Evolutionary conservation across 2,113 vertebrate species (phyloP).

Genomic region (Anguilla rostrata): DNA sequence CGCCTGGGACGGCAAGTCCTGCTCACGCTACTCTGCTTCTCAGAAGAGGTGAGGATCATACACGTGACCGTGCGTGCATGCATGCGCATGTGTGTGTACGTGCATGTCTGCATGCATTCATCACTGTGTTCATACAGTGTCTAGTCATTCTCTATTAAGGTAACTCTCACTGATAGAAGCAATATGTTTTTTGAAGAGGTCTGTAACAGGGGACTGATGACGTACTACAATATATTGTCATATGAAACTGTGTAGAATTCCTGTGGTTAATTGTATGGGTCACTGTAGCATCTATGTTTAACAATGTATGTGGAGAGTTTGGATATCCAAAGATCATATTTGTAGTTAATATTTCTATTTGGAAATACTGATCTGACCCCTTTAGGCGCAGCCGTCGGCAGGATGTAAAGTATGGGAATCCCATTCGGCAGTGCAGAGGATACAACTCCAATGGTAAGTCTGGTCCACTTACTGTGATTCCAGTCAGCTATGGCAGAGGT

Average conservation of each 20-base stretch:
- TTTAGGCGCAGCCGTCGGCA: conserved; percentile 77
- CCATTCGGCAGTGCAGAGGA: conserved; percentile 78
- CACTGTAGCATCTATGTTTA: too few relatives aligned
- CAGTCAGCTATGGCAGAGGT: neutral
- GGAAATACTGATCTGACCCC: conserved; percentile 40
- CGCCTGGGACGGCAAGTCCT: conserved; percentile 95
- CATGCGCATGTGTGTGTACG: neutral
- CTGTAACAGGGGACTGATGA: too few relatives aligned
- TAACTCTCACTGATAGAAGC: too few relatives aligned
- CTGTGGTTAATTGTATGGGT: too few relatives aligned
- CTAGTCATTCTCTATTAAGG: too few relatives aligned
- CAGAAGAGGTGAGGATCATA: conserved; percentile 84
- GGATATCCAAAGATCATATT: neutral
- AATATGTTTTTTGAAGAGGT: too few relatives aligned
- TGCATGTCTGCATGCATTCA: neutral
- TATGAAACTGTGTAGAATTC: too few relatives aligned
- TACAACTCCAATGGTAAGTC: conserved; percentile 79
- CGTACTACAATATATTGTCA: too few relatives aligned
- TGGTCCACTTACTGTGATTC: neutral
- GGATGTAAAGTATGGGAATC: conserved; percentile 81
- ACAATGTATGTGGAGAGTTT: neutral
- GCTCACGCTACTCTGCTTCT: conserved; percentile 91
- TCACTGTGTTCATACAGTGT: too few relatives aligned
- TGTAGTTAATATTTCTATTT: conserved; percentile 39
- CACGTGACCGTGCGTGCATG: neutral